Base-by-base conservation (phyloP, 2,888 invertebrate species). In the Cheilosia pagana region DNA sequence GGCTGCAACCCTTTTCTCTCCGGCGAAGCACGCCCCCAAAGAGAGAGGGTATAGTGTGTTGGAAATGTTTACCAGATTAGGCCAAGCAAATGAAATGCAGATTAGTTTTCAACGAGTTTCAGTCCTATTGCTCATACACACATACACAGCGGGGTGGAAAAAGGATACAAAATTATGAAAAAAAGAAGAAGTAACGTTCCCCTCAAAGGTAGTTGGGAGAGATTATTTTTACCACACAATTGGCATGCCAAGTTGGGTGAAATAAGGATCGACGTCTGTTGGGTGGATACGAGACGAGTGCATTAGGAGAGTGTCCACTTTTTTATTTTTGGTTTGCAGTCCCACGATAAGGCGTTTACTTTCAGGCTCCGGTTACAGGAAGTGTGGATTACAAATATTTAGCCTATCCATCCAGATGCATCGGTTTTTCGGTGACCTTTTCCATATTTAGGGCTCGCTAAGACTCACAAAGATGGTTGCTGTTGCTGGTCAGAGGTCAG, bases 81-180 rank as follows among this genome's bases (percentile, higher is more conserved):
- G 85, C 81, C 85, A 85, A 81, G 85, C 85, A 85, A 85, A 85
- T 85, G 85, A 85, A 85, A 85, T 85, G 85, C 75, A 85, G 85
- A 85, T 85, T 85, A 85, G 85, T 85, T 85, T 81, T 67, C 81
- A 85, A 57, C 57, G 31, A 35, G 35, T 35, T 57, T 57, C 57
- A 57, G 19, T 35, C 19, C 35, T 25, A 57, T 57, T 21, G 21
- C 19, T 21, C 25, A 28, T n/a, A 55, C 2, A 25, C 28, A 53
- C 25, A 28, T 16, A 12, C 19, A 57, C 14, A 50, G 45, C 60
- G 16, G 50, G 50, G 65, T n/a, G n/a, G n/a, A n/a, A 81, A 53
- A 75, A 52, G 41, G 55, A 81, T 60, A 71, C 50, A 70, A 63
- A 48, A 63, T 25, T 21, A 8, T 28, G 53, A 16, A 16, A 1